phyloP scores from a whole-genome alignment of 2,888 invertebrate species.

The Empis livida region DNA sequence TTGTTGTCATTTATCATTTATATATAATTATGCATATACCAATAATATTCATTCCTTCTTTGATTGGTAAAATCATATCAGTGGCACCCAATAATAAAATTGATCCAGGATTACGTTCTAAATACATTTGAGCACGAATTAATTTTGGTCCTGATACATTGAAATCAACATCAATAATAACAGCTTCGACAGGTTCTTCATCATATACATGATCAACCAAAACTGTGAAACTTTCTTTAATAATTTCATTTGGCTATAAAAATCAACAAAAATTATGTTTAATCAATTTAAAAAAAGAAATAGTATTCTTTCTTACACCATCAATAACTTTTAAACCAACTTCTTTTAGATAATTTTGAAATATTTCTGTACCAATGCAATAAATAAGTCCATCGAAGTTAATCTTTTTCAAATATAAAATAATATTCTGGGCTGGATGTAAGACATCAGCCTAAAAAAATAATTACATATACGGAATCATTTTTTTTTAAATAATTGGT shows the following conservation, averaged over 20 bases:
- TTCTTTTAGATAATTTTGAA: constrained; percentile 28
- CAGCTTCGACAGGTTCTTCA: constrained; percentile 34
- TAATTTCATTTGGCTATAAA: constrained; percentile 20
- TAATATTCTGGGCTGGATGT: constrained; percentile 35
- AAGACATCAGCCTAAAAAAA: constrained; percentile 22
- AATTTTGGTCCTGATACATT: constrained; percentile 35
- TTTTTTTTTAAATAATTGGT: too few species aligned
- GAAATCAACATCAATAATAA: constrained; percentile 37
- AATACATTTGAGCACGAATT: constrained; percentile 33
- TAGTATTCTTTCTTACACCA: constrained; percentile 23
- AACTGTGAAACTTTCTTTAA: constrained; percentile 19
- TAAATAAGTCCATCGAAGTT: constrained; percentile 39
- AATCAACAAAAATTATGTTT: neutral
- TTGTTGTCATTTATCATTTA: neutral
- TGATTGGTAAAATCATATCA: constrained; percentile 31
- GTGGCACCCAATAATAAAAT: constrained; percentile 34
- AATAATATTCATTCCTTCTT: constrained; percentile 24
- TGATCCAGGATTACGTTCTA: constrained; percentile 34
- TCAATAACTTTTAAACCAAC: constrained; percentile 35
- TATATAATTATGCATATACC: constrained; percentile 19
- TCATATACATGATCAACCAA: constrained; percentile 19
- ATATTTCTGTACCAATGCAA: constrained; percentile 28
- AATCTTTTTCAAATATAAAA: constrained; percentile 36
- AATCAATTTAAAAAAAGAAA: neutral
- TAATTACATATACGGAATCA: too few species aligned